Base-by-base conservation (phyloP, 1,140 invertebrate genomes). In the Drosophila kohkoa region DNA sequence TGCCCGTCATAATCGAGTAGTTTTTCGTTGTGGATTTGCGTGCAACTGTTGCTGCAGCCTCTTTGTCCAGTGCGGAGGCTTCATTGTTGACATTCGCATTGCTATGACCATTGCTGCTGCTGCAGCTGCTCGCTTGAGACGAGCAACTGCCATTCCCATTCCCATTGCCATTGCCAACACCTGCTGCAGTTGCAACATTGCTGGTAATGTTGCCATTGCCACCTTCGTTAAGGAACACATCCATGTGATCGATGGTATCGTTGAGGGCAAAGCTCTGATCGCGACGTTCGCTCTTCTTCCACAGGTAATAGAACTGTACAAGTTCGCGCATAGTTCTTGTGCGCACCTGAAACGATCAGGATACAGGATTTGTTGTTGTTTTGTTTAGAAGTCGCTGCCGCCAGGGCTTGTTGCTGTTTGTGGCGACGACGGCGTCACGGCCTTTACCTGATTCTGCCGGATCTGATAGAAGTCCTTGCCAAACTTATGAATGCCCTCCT, bases 281-380 rank as follows among this genome's bases (percentile, higher is more conserved):
- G 93, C 99, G 98, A 45, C 99, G 94, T 92, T 99, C 98, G 52
- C 98, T 99, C 93, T 99, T 99, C 93, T 99, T 99, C 98, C 98
- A 99, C 32, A 99, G 94, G 91, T 99, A 99, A 93, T 99, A 99
- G 94, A 99, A 99, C 91, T 99, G 98, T 41, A 99, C 98, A 51
- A 99, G 93, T 93, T 99, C 99, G 28, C 98, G 97, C 25, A 99
- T 98, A n/a, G 98, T 98, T 90, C 98, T 94, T 54, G 98, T 99
- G 89, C 96, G 94, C 15, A 98, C 96, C 91, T 92, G 66, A 75
- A 85, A 86, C 52, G 55, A 81, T 54, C 66, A 74, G 41, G 41
- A 54, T 28, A 52, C 25, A 52, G 35, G 35, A 38, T 38, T 32
- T 32, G 30, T 32, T 38, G 7, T 38, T 11, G 15, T 32, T 15